A percentile compares a stretch with the other conserved stretches of the same genome.
phyloP scores from a whole-genome alignment of 2,888 invertebrate species.

The Lydus trimaculatus region DNA sequence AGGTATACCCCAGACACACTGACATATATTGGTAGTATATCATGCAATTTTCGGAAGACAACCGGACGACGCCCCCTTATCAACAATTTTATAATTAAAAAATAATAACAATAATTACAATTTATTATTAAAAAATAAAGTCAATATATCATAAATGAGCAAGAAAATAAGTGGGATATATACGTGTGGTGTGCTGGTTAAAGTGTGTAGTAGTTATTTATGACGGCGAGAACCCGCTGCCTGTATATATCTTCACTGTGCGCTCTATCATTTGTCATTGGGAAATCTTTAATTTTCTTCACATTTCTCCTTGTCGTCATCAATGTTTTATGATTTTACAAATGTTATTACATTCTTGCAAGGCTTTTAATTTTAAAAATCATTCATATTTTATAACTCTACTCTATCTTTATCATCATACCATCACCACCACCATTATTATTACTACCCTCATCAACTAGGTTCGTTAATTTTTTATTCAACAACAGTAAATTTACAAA shows the following conservation, averaged over 20 bases:
- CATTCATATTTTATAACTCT: slow-evolving; percentile 39
- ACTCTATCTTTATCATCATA: neutral
- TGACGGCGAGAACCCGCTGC: slow-evolving; percentile 36
- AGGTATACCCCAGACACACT: too few species aligned
- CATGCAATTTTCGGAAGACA: slow-evolving; percentile 8
- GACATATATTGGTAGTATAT: neutral
- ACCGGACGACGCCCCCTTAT: neutral
- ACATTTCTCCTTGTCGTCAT: slow-evolving; percentile 34
- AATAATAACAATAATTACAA: neutral
- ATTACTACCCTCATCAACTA: neutral
- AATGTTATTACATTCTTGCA: slow-evolving; percentile 18
- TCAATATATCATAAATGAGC: neutral
- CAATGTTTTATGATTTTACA: slow-evolving; percentile 34
- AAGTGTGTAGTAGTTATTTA: slow-evolving; percentile 34
- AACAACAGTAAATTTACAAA: neutral
- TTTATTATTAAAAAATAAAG: neutral
- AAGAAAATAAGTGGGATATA: neutral
- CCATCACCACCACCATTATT: neutral
- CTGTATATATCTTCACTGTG: slow-evolving; percentile 32
- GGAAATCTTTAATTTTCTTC: slow-evolving; percentile 40
- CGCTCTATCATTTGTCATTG: slow-evolving; percentile 36
- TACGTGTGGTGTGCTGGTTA: neutral
- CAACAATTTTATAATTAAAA: neutral
- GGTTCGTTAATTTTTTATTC: slow-evolving; percentile 16
- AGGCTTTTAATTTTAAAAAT: slow-evolving; percentile 44